Conservation (phyloP, 2,113 vertebrate species). For the Butastur rufipennis region DNA sequence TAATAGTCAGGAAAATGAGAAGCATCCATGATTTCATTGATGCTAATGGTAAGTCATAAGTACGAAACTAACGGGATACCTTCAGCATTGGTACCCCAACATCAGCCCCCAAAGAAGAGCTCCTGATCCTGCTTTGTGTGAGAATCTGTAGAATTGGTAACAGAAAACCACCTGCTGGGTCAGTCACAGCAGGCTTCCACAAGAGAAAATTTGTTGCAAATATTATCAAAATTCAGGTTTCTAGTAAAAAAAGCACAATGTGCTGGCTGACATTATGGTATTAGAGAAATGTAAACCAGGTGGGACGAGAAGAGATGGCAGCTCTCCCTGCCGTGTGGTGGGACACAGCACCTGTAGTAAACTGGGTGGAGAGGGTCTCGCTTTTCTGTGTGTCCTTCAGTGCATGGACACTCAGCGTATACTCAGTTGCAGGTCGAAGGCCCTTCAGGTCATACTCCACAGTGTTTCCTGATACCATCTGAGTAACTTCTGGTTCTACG, state of each 20-base stretch:
- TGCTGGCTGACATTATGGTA: neutral
- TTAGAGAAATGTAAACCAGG: neutral
- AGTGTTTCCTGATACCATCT: conserved; percentile 87
- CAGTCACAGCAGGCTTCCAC: neutral
- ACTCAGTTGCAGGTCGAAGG: conserved; percentile 86
- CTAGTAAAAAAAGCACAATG: neutral
- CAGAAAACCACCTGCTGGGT: neutral
- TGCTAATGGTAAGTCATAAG: neutral
- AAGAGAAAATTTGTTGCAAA: rapidly evolving
- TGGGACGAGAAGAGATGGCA: neutral
- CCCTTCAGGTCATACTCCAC: conserved; percentile 86
- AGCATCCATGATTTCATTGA: neutral
- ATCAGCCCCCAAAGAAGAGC: neutral
- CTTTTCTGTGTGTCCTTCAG: conserved; percentile 86
- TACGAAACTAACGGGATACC: neutral
- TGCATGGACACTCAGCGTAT: conserved; percentile 85
- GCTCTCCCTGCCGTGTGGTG: neutral
- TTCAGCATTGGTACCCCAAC: neutral
- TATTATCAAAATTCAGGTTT: neutral
- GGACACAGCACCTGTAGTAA: conserved; percentile 83
- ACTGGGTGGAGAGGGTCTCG: conserved; percentile 79
- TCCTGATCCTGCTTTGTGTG: neutral
- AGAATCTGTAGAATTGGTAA: neutral
- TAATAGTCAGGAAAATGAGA: neutral
- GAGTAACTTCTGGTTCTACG: conserved; percentile 83